A percentile compares a stretch with the other conserved stretches of the same genome.
These are phyloP conservation scores for Synchiropus splendidus DNA, from an alignment of 2,113 vertebrate species.

Conservation along the genomic window DNA sequence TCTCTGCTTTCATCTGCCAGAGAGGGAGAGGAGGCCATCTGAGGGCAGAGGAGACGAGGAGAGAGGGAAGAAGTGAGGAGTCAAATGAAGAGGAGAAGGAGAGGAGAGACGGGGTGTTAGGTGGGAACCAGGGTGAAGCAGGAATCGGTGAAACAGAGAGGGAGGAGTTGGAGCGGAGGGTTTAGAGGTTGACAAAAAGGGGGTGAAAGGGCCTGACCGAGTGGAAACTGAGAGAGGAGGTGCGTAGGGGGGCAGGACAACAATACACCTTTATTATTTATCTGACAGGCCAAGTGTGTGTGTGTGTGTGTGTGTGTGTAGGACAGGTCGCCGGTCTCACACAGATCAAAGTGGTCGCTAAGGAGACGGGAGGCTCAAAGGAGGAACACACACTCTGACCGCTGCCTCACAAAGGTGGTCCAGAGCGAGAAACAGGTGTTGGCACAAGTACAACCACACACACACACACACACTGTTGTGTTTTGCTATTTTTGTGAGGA, in stretches of 20 bases:
- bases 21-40: slow-evolving; percentile 9
- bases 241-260: slow-evolving; percentile 24
- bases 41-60: slow-evolving; percentile 7
- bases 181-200: slow-evolving; percentile 18
- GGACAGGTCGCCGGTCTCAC: slow-evolving; percentile 32
- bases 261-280: slow-evolving; percentile 53
- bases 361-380: slow-evolving; percentile 41
- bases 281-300: slow-evolving; percentile 29
- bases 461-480: background rate
- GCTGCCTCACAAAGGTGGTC: slow-evolving; percentile 23
- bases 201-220: slow-evolving; percentile 16
- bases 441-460: background rate
- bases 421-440: slow-evolving; percentile 27
- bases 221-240: slow-evolving; percentile 12
- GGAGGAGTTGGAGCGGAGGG: slow-evolving; percentile 7
- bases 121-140: slow-evolving; percentile 2
- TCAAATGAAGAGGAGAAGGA: background rate
- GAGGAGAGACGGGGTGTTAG: slow-evolving; percentile 8
- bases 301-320: slow-evolving; percentile 12
- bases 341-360: slow-evolving; percentile 51
- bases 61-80: slow-evolving; percentile 13
- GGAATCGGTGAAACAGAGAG: slow-evolving; percentile 1
- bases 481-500: too few relatives aligned
- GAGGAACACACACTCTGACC: slow-evolving; percentile 26
- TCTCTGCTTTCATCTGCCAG: slow-evolving; percentile 58